Percentiles rank a stretch among this genome's conserved stretches.
phyloP scores from a whole-genome alignment of 2,113 vertebrate species.

The Catharus minimus region DNA sequence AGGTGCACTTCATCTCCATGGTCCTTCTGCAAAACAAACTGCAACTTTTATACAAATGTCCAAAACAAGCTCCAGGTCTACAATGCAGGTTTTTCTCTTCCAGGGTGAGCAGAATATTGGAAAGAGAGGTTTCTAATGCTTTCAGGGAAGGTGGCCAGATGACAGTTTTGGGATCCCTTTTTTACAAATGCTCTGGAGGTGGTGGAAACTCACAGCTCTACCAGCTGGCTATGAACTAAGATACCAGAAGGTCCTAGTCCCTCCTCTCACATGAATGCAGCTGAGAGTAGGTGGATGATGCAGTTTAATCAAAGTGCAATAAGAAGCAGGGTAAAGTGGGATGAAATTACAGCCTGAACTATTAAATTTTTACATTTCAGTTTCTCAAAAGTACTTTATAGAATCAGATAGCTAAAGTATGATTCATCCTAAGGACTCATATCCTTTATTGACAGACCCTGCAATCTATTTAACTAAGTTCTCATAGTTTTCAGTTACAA shows the following conservation, averaged over 20 bases:
- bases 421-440: conserved; percentile 23
- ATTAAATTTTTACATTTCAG: background rate
- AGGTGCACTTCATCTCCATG: background rate
- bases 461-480: background rate
- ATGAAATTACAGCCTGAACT: background rate
- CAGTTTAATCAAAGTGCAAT: background rate
- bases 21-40: background rate
- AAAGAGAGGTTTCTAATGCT: background rate
- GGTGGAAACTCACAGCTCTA: background rate
- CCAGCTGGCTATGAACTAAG: background rate
- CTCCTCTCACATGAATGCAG: background rate
- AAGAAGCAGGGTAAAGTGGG: background rate
- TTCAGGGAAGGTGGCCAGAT: background rate
- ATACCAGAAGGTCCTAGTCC: background rate
- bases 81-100: background rate
- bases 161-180: background rate
- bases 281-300: background rate
- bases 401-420: background rate
- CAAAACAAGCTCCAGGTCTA: background rate
- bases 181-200: background rate
- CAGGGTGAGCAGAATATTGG: background rate
- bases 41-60: background rate
- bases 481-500: background rate
- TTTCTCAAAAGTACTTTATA: background rate
- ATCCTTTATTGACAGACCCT: background rate